Base-by-base conservation (phyloP, 2,797 vertebrate species). In the Eulemur mongoz region DNA sequence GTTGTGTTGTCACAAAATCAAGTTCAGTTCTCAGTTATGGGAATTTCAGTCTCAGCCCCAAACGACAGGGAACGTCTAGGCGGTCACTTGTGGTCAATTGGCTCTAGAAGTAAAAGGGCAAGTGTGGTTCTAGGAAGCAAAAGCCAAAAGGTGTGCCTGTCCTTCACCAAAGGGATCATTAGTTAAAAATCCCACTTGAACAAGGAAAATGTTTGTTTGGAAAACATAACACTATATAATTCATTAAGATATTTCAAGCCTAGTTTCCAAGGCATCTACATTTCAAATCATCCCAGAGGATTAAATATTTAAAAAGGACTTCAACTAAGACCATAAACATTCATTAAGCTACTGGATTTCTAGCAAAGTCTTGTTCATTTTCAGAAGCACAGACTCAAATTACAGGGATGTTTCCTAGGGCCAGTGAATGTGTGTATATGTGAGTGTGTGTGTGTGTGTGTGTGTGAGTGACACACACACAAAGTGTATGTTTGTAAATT, bases 191-290 rank as follows among this genome's bases (percentile, higher is more conserved):
- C 85, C 85, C 82, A 73, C 35, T 79, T 82, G 82, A 94, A 84
- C 75, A 88, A 73, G 22, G 69, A 73, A 95, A 92, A 76, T 38
- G 57, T 90, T 91, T 97, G 75, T 96, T 97, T 93, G 87, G 92
- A 97, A 97, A 96, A 94, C 48, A 61, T 96, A 96, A 92, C 59
- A 79, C 54, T 89, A 92, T 94, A 86, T 75, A 93, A 94, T 93
- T 97, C 83, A 96, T 95, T 95, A 90, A 96, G 91, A 88, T 88
- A 54, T 83, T 93, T 96, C 40, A 81, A 88, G 78, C 35, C 57
- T 90, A n/a, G 35, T 94, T 96, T 73, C 76, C 57, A 61, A 82
- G 76, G 87, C 93, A 94, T 8, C 67, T 89, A n/a, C 63, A 87
- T 92, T 97, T 96, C 57, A 70, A 76, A 93, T 93, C n/a, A 93